These are phyloP conservation scores for Rhagologus leucostigma DNA, from an alignment of 2,113 vertebrate species.

Conservation along the genomic window DNA sequence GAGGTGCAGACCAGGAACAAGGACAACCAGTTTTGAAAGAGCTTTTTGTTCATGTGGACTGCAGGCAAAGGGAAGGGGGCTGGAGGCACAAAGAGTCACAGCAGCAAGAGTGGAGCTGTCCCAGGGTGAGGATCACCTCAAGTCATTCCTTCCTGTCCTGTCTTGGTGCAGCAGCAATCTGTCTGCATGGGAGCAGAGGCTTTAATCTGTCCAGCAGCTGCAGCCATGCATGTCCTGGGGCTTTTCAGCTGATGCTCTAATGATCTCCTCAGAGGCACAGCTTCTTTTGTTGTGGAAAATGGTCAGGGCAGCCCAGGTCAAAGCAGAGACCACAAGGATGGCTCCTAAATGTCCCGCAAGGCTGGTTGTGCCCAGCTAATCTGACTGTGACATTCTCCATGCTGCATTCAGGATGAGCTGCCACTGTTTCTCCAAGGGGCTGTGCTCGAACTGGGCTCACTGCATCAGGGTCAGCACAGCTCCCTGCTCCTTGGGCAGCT, in stretches of 20 bases:
- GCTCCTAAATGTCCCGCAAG: background rate
- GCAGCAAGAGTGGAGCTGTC: background rate
- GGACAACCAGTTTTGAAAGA: background rate
- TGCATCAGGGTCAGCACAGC: background rate
- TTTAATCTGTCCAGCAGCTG: background rate
- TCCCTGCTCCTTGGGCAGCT: background rate
- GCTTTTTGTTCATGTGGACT: background rate
- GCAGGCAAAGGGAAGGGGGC: background rate
- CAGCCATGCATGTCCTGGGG: background rate
- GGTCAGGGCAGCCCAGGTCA: background rate
- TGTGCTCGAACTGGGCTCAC: rapidly evolving
- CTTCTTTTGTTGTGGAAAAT: background rate
- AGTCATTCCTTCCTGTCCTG: background rate
- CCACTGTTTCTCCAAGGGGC: background rate
- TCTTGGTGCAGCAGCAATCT: background rate
- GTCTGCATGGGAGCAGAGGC: background rate
- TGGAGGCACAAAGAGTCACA: background rate
- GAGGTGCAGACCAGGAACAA: background rate
- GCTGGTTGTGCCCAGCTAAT: background rate
- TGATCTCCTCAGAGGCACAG: background rate
- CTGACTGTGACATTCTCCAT: background rate
- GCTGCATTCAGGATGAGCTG: background rate
- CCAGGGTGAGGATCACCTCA: background rate
- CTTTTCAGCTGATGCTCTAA: background rate
- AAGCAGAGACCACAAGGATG: background rate